phyloP scores from a whole-genome alignment of 2,113 vertebrate species.

The Myodes glareolus region DNA sequence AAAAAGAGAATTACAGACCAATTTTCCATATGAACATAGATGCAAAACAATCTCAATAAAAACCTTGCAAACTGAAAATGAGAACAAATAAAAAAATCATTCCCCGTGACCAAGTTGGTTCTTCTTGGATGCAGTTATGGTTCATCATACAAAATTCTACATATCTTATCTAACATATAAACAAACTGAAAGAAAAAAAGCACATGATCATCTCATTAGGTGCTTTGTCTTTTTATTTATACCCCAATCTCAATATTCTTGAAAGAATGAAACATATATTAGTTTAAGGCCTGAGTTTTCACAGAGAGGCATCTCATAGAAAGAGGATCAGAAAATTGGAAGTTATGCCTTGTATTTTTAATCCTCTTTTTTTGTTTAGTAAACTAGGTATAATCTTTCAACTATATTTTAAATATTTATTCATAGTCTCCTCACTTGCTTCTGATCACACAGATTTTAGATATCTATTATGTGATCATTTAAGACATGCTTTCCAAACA shows the following conservation, averaged over 20 bases:
- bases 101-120: too few relatives aligned
- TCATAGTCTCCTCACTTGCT: neutral
- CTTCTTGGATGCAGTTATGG: too few relatives aligned
- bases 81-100: too few relatives aligned
- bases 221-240: neutral
- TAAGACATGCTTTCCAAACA: neutral
- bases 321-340: neutral
- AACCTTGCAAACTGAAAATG: too few relatives aligned
- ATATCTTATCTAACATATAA: too few relatives aligned
- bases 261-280: neutral
- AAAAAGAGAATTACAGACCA: too few relatives aligned
- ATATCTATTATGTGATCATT: neutral
- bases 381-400: neutral
- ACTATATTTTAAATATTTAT: neutral
- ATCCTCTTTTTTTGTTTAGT: neutral
- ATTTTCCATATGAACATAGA: too few relatives aligned
- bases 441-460: neutral
- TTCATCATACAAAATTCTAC: too few relatives aligned
- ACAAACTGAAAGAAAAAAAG: too few relatives aligned
- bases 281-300: neutral
- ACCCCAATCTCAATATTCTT: neutral
- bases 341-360: neutral
- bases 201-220: too few relatives aligned
- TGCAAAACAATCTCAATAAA: too few relatives aligned
- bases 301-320: neutral